Evolutionary conservation across 2,113 vertebrate species (phyloP).

Genomic region (Rhegmatorhina hoffmannsi): DNA sequence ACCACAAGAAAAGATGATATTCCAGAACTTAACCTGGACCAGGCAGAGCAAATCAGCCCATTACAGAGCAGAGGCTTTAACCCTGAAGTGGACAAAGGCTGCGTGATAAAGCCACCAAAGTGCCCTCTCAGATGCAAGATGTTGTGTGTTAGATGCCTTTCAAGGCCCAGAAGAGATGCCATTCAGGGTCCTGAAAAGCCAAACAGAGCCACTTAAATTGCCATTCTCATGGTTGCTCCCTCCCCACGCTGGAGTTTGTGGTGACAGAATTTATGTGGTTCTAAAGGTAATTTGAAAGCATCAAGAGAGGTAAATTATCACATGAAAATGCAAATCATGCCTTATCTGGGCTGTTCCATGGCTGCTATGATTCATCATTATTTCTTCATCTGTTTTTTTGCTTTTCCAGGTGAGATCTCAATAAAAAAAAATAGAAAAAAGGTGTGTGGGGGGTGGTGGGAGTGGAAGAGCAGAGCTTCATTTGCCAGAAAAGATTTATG

Average conservation of each 20-base stretch:
- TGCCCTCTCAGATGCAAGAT: not conserved
- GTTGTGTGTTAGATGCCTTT: not conserved
- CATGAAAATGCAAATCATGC: constrained; percentile 70
- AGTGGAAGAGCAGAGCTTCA: not conserved
- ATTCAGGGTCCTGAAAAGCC: not conserved
- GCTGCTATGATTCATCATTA: constrained; percentile 72
- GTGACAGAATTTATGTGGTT: constrained; percentile 60
- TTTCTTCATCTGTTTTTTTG: constrained; percentile 54
- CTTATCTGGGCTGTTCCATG: constrained; percentile 68
- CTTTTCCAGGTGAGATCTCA: constrained; percentile 66
- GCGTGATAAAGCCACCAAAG: not conserved
- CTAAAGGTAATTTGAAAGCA: constrained; percentile 67
- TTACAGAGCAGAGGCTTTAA: not conserved
- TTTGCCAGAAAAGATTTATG: constrained; percentile 71
- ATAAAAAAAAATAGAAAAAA: not conserved
- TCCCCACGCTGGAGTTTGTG: not conserved
- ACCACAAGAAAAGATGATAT: not conserved
- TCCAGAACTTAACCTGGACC: not conserved
- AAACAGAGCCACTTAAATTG: not conserved
- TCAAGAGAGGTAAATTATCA: constrained; percentile 61
- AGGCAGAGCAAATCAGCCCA: not conserved
- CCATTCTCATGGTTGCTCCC: not conserved
- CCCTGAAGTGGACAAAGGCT: not conserved
- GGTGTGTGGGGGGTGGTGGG: not conserved
- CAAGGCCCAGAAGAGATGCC: not conserved